Evolutionary conservation across 1,140 invertebrate genomes (phyloP), one percentile per base, ranked within the genome.

Genomic region (Drosophila elegans): DNA sequence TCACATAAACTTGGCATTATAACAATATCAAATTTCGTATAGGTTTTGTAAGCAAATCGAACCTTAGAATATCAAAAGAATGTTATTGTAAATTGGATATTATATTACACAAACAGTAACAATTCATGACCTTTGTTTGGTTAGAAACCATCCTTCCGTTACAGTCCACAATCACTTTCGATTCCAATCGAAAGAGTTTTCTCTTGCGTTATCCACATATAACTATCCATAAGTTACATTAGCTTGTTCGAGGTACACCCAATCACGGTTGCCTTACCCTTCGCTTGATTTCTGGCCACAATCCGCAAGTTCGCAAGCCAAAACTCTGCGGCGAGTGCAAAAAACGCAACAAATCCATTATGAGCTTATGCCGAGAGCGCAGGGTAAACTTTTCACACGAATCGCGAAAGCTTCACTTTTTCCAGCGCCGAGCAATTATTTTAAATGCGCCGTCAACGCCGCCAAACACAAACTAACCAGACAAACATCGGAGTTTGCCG

Each of bases 331-430:
- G 80, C 49, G 44, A 48, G 38, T 45, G 60, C 59, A 46, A 61
- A 63, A 60, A 71, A 79, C 54, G 48, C 69, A 75, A 76, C 78
- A 86, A 86, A 86, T 86, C 83, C 83, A 86, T 86, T 86, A 86
- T 86, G 61, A 83, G 83, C 83, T 86, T 88, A 89, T 83, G 75
- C 83, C 84, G 71, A 81, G 74, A 86, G 83, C 83, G 79, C 74
- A 79, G 57, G 76, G 83, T 73, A 83, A 86, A 86, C 84, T 86
- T 86, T 86, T 86, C 83, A 79, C 83, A 88, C 83, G 83, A 86
- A 88, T 79, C 74, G 55, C 74, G 74, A 21, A 36, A 68, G 71
- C 72, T 63, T 74, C 62, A 64, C 75, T 67, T 84, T 84, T 82
- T 78, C 64, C 69, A 69, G 57, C 60, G 68, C 57, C 44, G 54